phyloP scores from a whole-genome alignment of 2,888 invertebrate species.

The Hymenopus coronatus region DNA sequence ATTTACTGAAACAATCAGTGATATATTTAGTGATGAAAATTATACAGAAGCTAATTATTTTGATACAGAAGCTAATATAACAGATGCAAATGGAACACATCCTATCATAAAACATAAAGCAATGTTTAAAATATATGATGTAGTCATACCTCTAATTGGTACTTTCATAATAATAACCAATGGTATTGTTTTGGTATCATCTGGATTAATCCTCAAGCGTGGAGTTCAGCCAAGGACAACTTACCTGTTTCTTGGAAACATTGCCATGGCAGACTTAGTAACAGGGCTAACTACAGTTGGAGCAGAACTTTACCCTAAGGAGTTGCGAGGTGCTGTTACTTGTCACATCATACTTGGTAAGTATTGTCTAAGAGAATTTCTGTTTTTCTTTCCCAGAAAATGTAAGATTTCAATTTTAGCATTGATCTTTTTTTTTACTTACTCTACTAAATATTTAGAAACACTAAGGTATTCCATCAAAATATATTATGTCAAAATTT shows the following conservation, averaged over 20 bases:
- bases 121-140: constrained; percentile 22
- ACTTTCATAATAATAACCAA: constrained; percentile 57
- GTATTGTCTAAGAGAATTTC: not conserved
- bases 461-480: too few relatives aligned
- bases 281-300: constrained; percentile 60
- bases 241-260: constrained; percentile 63
- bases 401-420: too few relatives aligned
- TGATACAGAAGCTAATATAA: not conserved
- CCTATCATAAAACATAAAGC: not conserved
- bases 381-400: too few relatives aligned
- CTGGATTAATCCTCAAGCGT: constrained; percentile 57
- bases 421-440: too few relatives aligned
- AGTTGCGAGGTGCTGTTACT: constrained; percentile 44
- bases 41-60: not conserved
- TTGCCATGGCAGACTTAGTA: constrained; percentile 62
- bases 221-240: constrained; percentile 59
- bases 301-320: constrained; percentile 49
- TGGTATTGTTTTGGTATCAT: constrained; percentile 62
- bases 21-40: not conserved
- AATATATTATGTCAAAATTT: too few relatives aligned
- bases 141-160: constrained; percentile 22
- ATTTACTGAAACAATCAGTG: not conserved
- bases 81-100: not conserved
- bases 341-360: constrained; percentile 50
- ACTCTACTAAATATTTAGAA: too few relatives aligned